Base-by-base conservation (phyloP, 2,797 vertebrate species). In the Pterois miles region DNA sequence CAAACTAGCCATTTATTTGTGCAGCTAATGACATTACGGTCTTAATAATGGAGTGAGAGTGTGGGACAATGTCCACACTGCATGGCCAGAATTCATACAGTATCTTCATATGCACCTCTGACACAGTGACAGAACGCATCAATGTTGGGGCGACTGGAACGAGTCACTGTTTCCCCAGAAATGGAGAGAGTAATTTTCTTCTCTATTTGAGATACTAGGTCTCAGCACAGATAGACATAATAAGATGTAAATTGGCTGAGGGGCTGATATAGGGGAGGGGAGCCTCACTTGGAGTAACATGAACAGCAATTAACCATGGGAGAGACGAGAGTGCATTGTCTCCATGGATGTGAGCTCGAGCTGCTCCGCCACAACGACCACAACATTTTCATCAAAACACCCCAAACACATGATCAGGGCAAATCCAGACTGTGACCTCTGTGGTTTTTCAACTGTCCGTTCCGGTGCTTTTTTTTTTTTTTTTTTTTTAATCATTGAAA, bases 211-310 rank as follows among this genome's bases (percentile, higher is more conserved):
- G 89, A 86, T 84, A 86, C 88, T 86, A 87, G 78, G 90, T 92
- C 89, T 91, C 80, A 88, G 89, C 90, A 89, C 84, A 90, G 90
- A 91, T 88, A 91, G 77, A 82, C 78, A 86, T 93, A 94, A 94
- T 94, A 91, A 93, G 92, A 94, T 95, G 92, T 92, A 95, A 95
- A 94, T 94, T 93, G 92, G 89, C 84, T 89, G 72, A 90, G 86
- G 86, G 85, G 85, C 80, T 90, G 86, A 93, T 92, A 90, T 82
- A 80, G 81, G 81, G 82, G 71, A 67, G 65, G 88, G 88, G 82
- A 54, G 81, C 46, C 76, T 84, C 82, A 86, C 78, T 90, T 82
- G 81, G 89, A 85, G 87, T 77, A 93, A 90, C 88, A 86, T 84
- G 89, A 88, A 87, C 85, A 86, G 88, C 89, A 92, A 93, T 94